These are phyloP conservation scores for Brachionus plicatilis DNA, from an alignment of 1,140 invertebrate genomes.

Conservation along the genomic window DNA sequence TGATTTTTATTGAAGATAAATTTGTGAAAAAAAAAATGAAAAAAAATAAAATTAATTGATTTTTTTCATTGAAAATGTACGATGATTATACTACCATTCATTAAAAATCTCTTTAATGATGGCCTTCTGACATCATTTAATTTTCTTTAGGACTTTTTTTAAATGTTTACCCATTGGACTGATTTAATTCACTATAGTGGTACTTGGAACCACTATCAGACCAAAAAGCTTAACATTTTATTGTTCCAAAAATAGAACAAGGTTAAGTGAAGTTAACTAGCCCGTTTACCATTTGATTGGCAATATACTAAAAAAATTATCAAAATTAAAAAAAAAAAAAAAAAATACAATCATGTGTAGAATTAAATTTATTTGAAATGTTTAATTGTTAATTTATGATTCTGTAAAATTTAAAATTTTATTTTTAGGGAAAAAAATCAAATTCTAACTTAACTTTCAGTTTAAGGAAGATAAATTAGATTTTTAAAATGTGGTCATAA, in stretches of 20 bases:
- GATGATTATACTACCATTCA: conserved; percentile 30
- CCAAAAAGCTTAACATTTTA: neutral
- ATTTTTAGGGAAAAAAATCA: neutral
- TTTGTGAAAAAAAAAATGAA: neutral
- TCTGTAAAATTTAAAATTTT: neutral
- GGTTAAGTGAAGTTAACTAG: neutral
- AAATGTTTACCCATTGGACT: neutral
- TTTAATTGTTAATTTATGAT: too few species aligned
- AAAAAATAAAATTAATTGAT: neutral
- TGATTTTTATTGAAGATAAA: neutral
- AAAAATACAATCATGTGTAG: neutral
- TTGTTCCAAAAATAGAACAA: neutral
- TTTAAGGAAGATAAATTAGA: too few species aligned
- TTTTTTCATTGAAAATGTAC: neutral
- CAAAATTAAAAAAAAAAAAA: neutral
- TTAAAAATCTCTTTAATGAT: conserved; percentile 16
- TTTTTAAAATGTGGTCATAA: too few species aligned
- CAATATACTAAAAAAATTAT: neutral
- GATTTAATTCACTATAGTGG: neutral
- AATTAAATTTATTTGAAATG: too few species aligned
- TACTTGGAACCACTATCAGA: neutral
- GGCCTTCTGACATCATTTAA: conserved; percentile 27
- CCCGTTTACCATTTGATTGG: neutral
- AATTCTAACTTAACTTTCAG: neutral
- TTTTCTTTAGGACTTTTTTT: neutral